Evolutionary conservation across 2,888 invertebrate genomes (phyloP), one percentile per base, ranked within the genome.

Genomic region (Spodoptera picta): DNA sequence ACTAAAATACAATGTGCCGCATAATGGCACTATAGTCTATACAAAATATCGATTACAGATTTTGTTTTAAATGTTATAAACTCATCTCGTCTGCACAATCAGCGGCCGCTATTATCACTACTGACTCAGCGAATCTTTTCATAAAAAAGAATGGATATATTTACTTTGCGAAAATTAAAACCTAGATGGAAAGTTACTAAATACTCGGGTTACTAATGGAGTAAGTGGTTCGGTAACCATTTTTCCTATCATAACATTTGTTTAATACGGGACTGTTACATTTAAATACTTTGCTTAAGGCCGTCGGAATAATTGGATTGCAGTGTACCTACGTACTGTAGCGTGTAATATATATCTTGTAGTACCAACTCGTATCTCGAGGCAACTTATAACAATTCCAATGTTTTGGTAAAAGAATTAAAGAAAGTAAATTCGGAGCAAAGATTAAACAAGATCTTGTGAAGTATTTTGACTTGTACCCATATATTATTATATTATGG

Each of bases 31-130:
- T 66, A 69, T 66, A 60, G 57, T 64, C 69, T 69, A 48, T 56
- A 61, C 54, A 63, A 73, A 73, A 75, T 69, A 73, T 69, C 50
- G 68, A 76, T 63, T 60, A 63, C 68, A 63, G 77, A 69, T 57
- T 69, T 73, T 66, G 61, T 73, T 73, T 73, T 57, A 73, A 75
- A 73, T 77, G 65, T 73, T 62, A 76, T 72, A 57, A 75, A 59
- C 57, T 64, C 69, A 76, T 60, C 65, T 50, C 44, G 50, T 50
- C 61, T n/a, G 45, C 36, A 66, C 65, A 61, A 69, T 73, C 62
- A 64, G 42, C 49, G 61, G 24, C 24, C 31, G 46, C 61, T 36
- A 61, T 61, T 75, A 70, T 49, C 47, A 61, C 42, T 54, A 53
- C 47, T 69, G 64, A 64, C 43, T 73, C 77, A 60, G 60, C 59